Conservation (phyloP, 2,888 invertebrate genomes). For the Thysanoteuthis rhombus region DNA sequence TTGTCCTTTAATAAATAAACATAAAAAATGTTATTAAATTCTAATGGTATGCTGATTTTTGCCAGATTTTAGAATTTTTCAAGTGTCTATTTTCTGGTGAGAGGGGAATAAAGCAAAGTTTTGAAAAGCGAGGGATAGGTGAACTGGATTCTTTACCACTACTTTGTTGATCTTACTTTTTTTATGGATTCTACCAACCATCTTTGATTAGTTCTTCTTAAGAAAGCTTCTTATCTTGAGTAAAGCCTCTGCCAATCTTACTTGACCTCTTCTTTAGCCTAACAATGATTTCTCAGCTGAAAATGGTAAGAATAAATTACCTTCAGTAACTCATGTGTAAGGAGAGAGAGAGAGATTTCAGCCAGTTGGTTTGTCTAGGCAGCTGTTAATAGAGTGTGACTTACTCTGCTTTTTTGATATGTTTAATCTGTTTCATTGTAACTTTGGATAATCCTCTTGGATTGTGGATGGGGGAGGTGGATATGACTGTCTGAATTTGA, state of each 20-base stretch:
- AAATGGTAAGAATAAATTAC: background rate
- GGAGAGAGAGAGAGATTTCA: background rate
- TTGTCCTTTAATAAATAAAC: too few relatives aligned
- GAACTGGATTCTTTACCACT: too few relatives aligned
- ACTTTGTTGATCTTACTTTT: background rate
- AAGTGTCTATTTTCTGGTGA: too few relatives aligned
- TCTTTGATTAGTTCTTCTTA: too few relatives aligned
- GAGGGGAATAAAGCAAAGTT: too few relatives aligned
- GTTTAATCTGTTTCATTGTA: background rate
- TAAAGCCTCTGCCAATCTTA: background rate
- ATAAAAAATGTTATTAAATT: too few relatives aligned
- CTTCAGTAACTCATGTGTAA: background rate
- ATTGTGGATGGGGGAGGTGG: too few relatives aligned
- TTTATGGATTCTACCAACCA: too few relatives aligned
- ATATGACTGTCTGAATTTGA: too few relatives aligned
- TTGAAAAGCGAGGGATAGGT: too few relatives aligned
- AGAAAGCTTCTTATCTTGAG: background rate
- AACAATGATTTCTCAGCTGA: background rate
- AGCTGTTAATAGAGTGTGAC: background rate
- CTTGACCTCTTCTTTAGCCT: background rate
- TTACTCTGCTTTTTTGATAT: background rate
- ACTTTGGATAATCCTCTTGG: background rate
- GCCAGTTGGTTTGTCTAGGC: background rate
- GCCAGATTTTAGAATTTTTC: too few relatives aligned
- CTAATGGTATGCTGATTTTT: too few relatives aligned